phyloP scores from a whole-genome alignment of 2,888 invertebrate genomes.

The Hydraecia micacea region DNA sequence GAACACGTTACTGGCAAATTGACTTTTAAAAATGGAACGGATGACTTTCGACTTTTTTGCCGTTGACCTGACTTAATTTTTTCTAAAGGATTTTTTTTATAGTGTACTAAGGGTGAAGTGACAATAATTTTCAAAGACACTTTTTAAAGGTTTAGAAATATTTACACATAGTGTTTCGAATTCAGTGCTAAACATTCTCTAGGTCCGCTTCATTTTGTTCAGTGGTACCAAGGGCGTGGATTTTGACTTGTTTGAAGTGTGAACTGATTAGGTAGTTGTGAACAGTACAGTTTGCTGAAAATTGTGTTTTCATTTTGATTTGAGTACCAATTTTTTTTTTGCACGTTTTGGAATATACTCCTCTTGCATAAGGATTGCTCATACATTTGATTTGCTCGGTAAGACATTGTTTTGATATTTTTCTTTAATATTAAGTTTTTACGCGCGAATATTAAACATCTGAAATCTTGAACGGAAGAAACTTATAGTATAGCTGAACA shows the following conservation, averaged over 20 bases:
- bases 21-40: constrained; percentile 79
- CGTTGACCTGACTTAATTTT: constrained; percentile 73
- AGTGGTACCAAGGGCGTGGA: constrained; percentile 86
- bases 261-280: constrained; percentile 82
- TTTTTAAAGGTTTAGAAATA: constrained; percentile 62
- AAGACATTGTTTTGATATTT: constrained; percentile 47
- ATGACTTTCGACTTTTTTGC: constrained; percentile 75
- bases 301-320: constrained; percentile 67
- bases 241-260: constrained; percentile 84
- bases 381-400: constrained; percentile 54
- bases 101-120: constrained; percentile 65
- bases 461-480: not conserved
- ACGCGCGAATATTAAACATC: not conserved
- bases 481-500: not conserved
- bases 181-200: constrained; percentile 86
- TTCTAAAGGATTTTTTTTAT: constrained; percentile 55
- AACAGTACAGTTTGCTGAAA: constrained; percentile 73
- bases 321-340: constrained; percentile 52
- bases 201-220: constrained; percentile 84
- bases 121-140: constrained; percentile 58
- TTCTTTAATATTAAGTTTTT: not conserved
- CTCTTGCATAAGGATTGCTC: constrained; percentile 68
- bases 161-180: constrained; percentile 80
- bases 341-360: constrained; percentile 57
- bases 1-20: constrained; percentile 69